Conservation (phyloP, 2,888 invertebrate genomes). For the Brachyptera putata region DNA sequence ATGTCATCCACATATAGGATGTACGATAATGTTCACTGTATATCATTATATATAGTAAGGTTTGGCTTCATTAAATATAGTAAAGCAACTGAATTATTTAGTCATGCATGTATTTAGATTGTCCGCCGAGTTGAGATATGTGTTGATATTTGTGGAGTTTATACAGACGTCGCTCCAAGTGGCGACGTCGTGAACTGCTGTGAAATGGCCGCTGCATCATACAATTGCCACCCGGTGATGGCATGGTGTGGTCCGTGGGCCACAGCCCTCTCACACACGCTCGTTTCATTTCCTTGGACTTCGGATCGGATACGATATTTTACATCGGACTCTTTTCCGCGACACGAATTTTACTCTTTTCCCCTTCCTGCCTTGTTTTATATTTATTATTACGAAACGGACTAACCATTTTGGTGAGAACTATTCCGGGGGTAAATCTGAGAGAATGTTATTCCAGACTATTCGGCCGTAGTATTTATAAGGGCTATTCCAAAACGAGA, state of each 20-base stretch:
- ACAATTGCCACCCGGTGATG: too few relatives aligned
- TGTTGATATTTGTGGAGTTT: background rate
- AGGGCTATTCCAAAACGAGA: slow-evolving; percentile 6
- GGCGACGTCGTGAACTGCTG: too few relatives aligned
- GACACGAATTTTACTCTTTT: slow-evolving; percentile 1
- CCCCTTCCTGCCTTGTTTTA: slow-evolving; percentile 5
- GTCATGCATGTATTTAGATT: slow-evolving; percentile 4
- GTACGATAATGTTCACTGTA: too few relatives aligned
- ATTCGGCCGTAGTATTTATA: background rate
- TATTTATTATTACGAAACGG: slow-evolving; percentile 12
- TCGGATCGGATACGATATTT: background rate
- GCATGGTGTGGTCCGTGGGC: too few relatives aligned
- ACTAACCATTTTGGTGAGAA: background rate
- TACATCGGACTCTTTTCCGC: slow-evolving; percentile 7
- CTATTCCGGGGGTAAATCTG: background rate
- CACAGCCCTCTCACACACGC: too few relatives aligned
- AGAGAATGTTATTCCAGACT: background rate
- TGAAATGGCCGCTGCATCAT: too few relatives aligned
- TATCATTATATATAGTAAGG: background rate
- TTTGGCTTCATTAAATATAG: background rate
- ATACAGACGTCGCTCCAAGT: too few relatives aligned
- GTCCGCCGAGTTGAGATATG: background rate
- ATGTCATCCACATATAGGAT: background rate
- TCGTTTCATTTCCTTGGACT: background rate
- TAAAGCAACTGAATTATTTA: background rate